phyloP scores from a whole-genome alignment of 2,888 invertebrate genomes.

The Brachyptera putata region DNA sequence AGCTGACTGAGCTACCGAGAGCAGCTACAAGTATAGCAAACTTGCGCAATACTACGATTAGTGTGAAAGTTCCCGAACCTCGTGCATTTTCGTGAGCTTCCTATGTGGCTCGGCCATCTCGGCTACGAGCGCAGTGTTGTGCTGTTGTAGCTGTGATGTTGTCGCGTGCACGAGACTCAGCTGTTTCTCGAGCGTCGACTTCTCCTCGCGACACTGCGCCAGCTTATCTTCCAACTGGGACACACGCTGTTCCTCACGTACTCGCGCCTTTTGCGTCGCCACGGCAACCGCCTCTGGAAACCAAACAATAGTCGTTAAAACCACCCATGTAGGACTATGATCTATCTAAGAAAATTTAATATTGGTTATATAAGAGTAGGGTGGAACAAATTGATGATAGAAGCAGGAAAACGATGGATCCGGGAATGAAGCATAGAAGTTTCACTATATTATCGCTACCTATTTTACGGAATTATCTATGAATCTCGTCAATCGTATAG shows the following conservation, averaged over 20 bases:
- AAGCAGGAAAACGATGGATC: too few species aligned
- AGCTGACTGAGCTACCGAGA: too few species aligned
- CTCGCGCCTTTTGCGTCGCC: background rate
- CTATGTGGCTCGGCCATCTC: conserved; percentile 42
- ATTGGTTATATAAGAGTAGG: too few species aligned
- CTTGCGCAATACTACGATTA: too few species aligned
- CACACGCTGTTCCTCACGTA: conserved; percentile 7
- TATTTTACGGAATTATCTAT: too few species aligned
- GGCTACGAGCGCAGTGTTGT: conserved; percentile 37
- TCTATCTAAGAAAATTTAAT: too few species aligned
- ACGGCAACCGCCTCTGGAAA: background rate
- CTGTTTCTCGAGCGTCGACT: conserved; percentile 39
- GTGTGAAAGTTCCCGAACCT: conserved; percentile 31
- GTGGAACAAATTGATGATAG: too few species aligned
- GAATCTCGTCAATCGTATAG: too few species aligned
- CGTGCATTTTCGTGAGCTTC: conserved; percentile 39
- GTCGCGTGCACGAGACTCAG: conserved; percentile 37
- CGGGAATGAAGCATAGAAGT: too few species aligned
- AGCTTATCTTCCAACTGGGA: conserved; percentile 38
- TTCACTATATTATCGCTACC: too few species aligned
- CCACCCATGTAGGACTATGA: too few species aligned
- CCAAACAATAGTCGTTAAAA: background rate
- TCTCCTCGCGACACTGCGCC: conserved; percentile 39
- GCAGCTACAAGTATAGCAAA: too few species aligned
- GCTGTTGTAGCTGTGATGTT: conserved; percentile 38